These are phyloP conservation scores for Trisateles emortualis DNA, from an alignment of 2,888 invertebrate genomes.

Conservation along the genomic window DNA sequence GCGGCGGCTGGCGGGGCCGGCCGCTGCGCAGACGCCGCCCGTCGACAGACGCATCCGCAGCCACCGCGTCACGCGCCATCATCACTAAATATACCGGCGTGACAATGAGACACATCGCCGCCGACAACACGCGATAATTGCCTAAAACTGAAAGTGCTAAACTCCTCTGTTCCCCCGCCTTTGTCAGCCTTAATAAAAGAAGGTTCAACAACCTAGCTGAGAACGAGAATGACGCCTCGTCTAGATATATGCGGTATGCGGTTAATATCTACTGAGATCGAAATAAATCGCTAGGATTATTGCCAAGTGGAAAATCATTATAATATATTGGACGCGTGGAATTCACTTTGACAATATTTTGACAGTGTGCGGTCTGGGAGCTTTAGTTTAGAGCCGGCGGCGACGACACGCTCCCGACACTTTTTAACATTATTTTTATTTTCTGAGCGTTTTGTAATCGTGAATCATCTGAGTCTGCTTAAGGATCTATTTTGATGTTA, in stretches of 20 bases:
- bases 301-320: slow-evolving; percentile 85
- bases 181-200: slow-evolving; percentile 71
- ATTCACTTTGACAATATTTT: slow-evolving; percentile 87
- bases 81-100: slow-evolving; percentile 73
- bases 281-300: slow-evolving; percentile 86
- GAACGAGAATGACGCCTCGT: slow-evolving; percentile 71
- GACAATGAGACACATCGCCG: slow-evolving; percentile 74
- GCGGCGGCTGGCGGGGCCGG: slow-evolving; percentile 10
- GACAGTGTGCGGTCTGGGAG: slow-evolving; percentile 80
- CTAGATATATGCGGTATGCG: slow-evolving; percentile 83
- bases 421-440: slow-evolving; percentile 70
- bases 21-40: slow-evolving; percentile 46
- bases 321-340: slow-evolving; percentile 85
- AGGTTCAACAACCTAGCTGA: slow-evolving; percentile 81
- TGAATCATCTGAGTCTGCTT: slow-evolving; percentile 62
- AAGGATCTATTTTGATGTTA: slow-evolving; percentile 68
- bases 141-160: slow-evolving; percentile 65
- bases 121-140: slow-evolving; percentile 55
- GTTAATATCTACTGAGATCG: slow-evolving; percentile 83
- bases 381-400: slow-evolving; percentile 68
- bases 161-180: slow-evolving; percentile 52
- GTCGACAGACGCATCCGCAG: slow-evolving; percentile 74
- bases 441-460: slow-evolving; percentile 54
- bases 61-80: slow-evolving; percentile 59
- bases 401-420: slow-evolving; percentile 54